Evolutionary conservation across 2,113 vertebrate species (phyloP), one percentile per base, ranked within the genome.

Genomic region (Monarcha castaneiventris): DNA sequence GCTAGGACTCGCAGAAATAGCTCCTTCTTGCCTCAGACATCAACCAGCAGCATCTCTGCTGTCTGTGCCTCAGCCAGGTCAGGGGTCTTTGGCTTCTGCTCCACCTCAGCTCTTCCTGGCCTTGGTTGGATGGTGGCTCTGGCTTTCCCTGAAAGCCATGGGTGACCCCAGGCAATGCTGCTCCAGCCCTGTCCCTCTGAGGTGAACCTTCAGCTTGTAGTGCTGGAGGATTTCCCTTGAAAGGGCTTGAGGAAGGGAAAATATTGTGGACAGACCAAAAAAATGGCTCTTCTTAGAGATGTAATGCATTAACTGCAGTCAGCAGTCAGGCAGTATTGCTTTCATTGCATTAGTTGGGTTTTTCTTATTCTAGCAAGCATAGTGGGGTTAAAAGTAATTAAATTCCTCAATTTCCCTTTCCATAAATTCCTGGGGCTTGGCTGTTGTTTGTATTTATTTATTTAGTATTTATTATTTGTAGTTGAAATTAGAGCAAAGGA

Each of bases 21-120:
- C 27, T 93, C 7, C 11, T 81, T 61, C 56, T 93, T 6, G 4
- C 74, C 33, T 89, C 71, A 64, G 5, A 54, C n/a, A 62, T 21
- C 16, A 56, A 33, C 8, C 23, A 63, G 30, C 64, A 74, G 56
- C 66, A 59, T 43, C 73, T 87, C 52, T 77, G 29, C 46, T 22
- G 5, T 37, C n/a, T 0, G 0, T 2, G 2, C 25, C 30, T 8
- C 0, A 0, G 20, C 26, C 0, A 1, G 10, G 58, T 43, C 2
- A 1, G 44, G 27, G 17, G 7, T 46, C 35, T n/a, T 73, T 3
- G 6, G 37, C 30, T 85, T 21, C 44, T 72, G 35, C 22, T 48
- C 13, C 14, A 8, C 16, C 13, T 54, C 0, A 4, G 27, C 32
- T 78, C 32, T 72, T 43, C 43, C 20, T 4, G 2, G 35, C 58